A percentile compares a stretch with the other conserved stretches of the same genome.
Evolutionary conservation across 2,888 invertebrate genomes (phyloP).

Genomic region (Pteria penguin): DNA sequence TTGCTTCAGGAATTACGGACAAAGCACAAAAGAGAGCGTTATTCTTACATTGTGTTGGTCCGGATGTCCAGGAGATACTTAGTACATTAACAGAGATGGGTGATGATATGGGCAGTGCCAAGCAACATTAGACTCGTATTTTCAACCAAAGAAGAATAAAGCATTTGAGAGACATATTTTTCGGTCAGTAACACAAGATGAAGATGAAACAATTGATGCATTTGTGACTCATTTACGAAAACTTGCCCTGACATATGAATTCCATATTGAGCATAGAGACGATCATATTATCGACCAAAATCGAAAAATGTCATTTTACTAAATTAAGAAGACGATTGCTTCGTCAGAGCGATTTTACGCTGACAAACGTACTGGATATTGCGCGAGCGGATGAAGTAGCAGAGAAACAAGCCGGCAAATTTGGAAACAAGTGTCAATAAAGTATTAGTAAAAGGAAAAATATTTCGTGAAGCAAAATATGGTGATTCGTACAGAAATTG

Average conservation of each 20-base stretch:
- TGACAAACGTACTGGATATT: not conserved
- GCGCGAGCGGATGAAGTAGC: not conserved
- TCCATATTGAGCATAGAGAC: too few species aligned
- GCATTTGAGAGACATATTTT: not conserved
- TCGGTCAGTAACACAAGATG: not conserved
- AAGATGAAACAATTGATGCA: not conserved
- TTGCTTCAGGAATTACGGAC: not conserved
- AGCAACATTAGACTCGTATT: slow-evolving; percentile 1
- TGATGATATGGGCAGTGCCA: not conserved
- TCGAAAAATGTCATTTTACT: not conserved
- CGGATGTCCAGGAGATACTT: too few species aligned
- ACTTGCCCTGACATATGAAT: not conserved
- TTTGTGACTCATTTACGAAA: not conserved
- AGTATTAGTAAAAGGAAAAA: too few species aligned
- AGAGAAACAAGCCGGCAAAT: slow-evolving; percentile 5
- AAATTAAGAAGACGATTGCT: not conserved
- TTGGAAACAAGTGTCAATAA: too few species aligned
- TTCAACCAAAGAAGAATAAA: not conserved
- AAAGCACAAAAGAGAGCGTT: not conserved
- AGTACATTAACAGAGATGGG: too few species aligned
- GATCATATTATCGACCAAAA: too few species aligned
- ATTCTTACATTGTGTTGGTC: slow-evolving; percentile 2
- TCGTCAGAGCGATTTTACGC: not conserved
- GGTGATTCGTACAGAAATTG: too few species aligned
- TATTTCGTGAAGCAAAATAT: too few species aligned